Percentiles rank a stretch among this genome's conserved stretches.
Conservation (phyloP, 2,888 invertebrate species). For the Chironomus tentans region DNA sequence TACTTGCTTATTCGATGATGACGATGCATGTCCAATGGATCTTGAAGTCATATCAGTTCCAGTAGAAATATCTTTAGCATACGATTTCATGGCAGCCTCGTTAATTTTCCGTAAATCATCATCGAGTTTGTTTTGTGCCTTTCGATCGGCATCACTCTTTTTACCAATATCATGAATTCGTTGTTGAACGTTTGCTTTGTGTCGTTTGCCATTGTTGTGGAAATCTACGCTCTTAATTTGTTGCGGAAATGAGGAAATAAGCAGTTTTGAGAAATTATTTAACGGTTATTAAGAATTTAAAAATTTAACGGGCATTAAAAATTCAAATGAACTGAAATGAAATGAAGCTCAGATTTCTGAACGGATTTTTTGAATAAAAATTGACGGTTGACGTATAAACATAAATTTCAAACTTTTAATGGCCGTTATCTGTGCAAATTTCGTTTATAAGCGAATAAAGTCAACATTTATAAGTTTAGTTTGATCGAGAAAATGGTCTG, state of each 20-base stretch:
- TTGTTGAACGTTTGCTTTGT: conserved; percentile 84
- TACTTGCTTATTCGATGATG: conserved; percentile 10
- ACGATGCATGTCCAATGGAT: conserved; percentile 32
- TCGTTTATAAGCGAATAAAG: neutral
- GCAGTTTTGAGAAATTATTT: too few relatives aligned
- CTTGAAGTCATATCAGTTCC: conserved; percentile 39
- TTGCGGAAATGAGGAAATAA: neutral
- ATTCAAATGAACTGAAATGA: neutral
- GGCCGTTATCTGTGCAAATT: neutral
- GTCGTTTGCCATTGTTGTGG: conserved; percentile 86
- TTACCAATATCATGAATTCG: conserved; percentile 75
- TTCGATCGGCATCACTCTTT: conserved; percentile 70
- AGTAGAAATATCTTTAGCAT: conserved; percentile 65
- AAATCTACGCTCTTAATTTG: conserved; percentile 74
- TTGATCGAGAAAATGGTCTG: neutral
- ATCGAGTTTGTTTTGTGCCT: conserved; percentile 67
- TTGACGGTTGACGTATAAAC: too few relatives aligned
- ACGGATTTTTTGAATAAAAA: too few relatives aligned
- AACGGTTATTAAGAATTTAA: neutral
- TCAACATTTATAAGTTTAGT: too few relatives aligned
- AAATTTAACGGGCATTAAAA: neutral
- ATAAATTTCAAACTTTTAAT: too few relatives aligned
- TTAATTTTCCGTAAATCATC: conserved; percentile 81
- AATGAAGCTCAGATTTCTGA: too few relatives aligned
- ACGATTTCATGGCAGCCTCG: conserved; percentile 78